Evolutionary conservation across 2,113 vertebrate species (phyloP).

Genomic region (Thamnaconus septentrionalis): DNA sequence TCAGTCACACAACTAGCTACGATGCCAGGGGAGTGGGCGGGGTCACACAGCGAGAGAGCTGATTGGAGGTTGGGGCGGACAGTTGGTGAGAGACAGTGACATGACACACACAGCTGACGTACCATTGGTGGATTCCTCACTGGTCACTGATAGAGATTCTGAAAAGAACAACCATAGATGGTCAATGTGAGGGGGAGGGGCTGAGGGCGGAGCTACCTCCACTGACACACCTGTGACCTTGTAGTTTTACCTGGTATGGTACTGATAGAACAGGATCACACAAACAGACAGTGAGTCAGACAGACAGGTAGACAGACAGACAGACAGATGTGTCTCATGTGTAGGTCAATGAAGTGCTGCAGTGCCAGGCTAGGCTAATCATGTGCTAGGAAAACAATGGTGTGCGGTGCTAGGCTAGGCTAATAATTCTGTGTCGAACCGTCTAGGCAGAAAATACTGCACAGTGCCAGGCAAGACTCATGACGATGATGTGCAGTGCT

Average conservation of each 20-base stretch:
- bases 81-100: constrained; percentile 37
- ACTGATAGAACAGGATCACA: constrained; percentile 46
- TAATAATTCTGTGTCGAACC: no score
- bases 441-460: no score
- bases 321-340: constrained; percentile 7
- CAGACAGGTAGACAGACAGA: background rate
- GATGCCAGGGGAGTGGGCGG: constrained; percentile 20
- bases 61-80: background rate
- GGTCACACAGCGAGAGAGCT: background rate
- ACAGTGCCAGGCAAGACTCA: no score
- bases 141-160: constrained; percentile 99
- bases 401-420: no score
- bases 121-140: constrained; percentile 95
- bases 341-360: constrained; percentile 2
- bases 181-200: constrained; percentile 75
- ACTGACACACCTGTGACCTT: constrained; percentile 28
- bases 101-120: constrained; percentile 80
- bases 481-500: no score
- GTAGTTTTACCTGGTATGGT: constrained; percentile 21
- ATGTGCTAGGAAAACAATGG: no score
- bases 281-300: constrained; percentile 16
- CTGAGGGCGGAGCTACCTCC: constrained; percentile 30
- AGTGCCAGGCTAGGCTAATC: no score
- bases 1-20: constrained; percentile 10
- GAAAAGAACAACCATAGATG: constrained; percentile 90